Evolutionary conservation across 2,797 vertebrate species (phyloP), one percentile per base, ranked within the genome.

Genomic region (Knipowitschia caucasica): DNA sequence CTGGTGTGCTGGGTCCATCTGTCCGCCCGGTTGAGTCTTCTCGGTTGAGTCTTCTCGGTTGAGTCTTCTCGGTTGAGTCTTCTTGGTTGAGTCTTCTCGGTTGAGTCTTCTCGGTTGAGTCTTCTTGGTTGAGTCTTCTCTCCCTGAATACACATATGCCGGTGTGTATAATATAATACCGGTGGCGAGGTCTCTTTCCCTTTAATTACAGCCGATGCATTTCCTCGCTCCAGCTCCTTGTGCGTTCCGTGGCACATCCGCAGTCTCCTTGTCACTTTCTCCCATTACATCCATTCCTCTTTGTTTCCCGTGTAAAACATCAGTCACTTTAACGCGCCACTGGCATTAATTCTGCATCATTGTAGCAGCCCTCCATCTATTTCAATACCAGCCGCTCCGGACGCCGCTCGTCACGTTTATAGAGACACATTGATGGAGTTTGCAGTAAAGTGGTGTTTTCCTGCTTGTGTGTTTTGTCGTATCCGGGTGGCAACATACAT

Each of bases 251-350:
- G 44, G 71, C 62, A 55, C 38, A 29, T 27, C 35, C 30, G 23
- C 51, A 24, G 64, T 4, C 71, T 44, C 53, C 23, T 33, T 64
- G 54, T 17, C 27, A 1, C 39, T 36, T 72, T 64, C 26, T 64
- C 59, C 29, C 38, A 62, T 54, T 54, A 24, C 3, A 1, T n/a
- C 53, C 53, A 55, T 71, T 59, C 34, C 54, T 75, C 69, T 59
- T 68, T 34, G 44, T 62, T 66, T 33, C 50, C 47, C 27, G 50
- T 14, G 31, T 31, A 40, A 42, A 45, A 52, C 53, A 63, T 67
- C 56, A 62, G 34, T 65, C 63, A 57, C 64, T 71, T 70, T 36
- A 69, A 60, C 50, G 56, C 34, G 42, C 60, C 39, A 1, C 4
- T 64, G 73, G 54, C 65, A 56, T 65, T 64, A 50, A 58, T 64